Base-by-base conservation (phyloP, 2,113 vertebrate species). In the Thymallus thymallus region DNA sequence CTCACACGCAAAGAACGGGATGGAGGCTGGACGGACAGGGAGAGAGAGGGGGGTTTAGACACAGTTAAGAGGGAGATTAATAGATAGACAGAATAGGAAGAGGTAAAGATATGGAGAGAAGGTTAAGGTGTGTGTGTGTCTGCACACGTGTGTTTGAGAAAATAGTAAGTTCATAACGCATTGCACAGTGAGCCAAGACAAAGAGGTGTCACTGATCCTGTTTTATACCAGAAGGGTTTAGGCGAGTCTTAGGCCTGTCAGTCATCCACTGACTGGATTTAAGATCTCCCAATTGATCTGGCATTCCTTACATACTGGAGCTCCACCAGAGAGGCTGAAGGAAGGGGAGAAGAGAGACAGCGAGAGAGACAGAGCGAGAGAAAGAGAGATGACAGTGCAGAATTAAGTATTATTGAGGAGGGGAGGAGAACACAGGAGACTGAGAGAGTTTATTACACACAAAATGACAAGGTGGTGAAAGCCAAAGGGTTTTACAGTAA, bases 1-100 rank as follows among this genome's bases (percentile, higher is more conserved):
- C 84, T 95, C 93, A 24, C 93, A 94, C 5, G 92, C 91, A 73
- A 93, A 87, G 86, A 94, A 94, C 30, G 94, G 94, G 72, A 94
- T 88, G 74, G 92, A 94, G 71, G 92, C 94, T 94, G 88, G 83
- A 67, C 76, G 81, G 69, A 45, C 30, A 18, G 22, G 16, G 55
- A 18, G 4, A 22, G 35, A 1, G 29, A 2, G 23, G 13, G 9
- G 35, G 35, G 9, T 10, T 41, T 41, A 12, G 35, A 41, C 35
- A 41, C 9, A 41, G 35, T 41, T 41, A 41, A 10, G 35, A 41
- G 30, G 35, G 35, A 41, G 35, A 41, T 41, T 7, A 41, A 41
- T 7, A 41, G 66, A 41, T 9, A 41, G 66, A 41, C 29, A 16
- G n/a, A 20, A 46, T 13, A 6, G 30, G 24, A 2, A n/a, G 48